Base-by-base conservation (phyloP, 2,888 invertebrate species). In the Coecobrya sp. region DNA sequence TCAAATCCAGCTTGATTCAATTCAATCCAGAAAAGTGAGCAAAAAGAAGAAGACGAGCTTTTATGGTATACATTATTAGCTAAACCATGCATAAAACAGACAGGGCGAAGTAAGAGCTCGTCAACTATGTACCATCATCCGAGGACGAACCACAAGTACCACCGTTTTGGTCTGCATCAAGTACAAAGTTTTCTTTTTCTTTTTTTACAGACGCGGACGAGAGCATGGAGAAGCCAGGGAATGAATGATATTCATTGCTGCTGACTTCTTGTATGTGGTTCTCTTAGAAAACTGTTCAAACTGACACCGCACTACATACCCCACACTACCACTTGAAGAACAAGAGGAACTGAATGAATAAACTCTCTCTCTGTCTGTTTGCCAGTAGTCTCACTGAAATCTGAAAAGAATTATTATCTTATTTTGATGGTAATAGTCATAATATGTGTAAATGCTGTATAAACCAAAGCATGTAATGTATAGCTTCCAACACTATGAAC, bases 401-500 rank as follows among this genome's bases (percentile, higher is more conserved):
- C 81, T 82, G 68, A 45, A 65, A 70, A 89, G 82, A 89, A 89
- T 89, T 89, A 81, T 89, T 89, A 89, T 89, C 84, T 85, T 89
- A 89, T 85, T 89, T 89, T 70, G 82, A 70, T 89, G 22, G 70
- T 73, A 82, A 89, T 82, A 89, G 81, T 89, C 82, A 84, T 89
- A 73, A 59, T 89, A 82, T 76, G 42, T 59, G n/a, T n/a, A 79
- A 76, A 76, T 10, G 49, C 8, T 52, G 76, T 49, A 55, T 19
- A 42, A 36, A 42, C n/a, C 45, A 76, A 49, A 76, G 22, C 19
- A 36, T 13, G 36, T 1, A 52, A 27, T 36, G 70, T 70, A n/a
- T n/a, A n/a, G n/a, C n/a, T n/a, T n/a, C n/a, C n/a, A n/a, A n/a
- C n/a, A n/a, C n/a, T n/a, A n/a, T n/a, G n/a, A n/a, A n/a, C n/a